These are phyloP conservation scores for Anguilla rostrata DNA, from an alignment of 2,113 vertebrate species.

Conservation along the genomic window DNA sequence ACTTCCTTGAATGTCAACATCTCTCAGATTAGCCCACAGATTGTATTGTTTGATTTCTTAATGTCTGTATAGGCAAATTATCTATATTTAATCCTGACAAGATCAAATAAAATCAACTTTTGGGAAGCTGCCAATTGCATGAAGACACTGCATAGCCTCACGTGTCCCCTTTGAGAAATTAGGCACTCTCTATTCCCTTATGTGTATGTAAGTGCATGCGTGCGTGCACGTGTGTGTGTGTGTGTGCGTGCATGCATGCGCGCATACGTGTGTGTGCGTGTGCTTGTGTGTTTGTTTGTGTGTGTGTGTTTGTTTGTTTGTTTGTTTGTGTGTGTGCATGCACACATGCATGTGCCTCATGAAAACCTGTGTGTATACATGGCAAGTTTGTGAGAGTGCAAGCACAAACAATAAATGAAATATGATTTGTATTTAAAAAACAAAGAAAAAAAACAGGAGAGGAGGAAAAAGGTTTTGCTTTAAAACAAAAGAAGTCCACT, in stretches of 20 bases:
- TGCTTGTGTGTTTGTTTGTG: no score
- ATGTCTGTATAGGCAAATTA: constrained; percentile 76
- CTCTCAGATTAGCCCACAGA: constrained; percentile 73
- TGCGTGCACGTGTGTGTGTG: background rate
- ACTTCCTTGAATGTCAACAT: constrained; percentile 76
- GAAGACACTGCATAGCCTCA: constrained; percentile 78
- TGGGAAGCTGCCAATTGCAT: constrained; percentile 81
- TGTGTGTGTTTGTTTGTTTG: no score
- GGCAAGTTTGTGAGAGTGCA: constrained; percentile 5
- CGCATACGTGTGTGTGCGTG: no score
- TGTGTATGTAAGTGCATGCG: background rate
- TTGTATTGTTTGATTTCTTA: constrained; percentile 76
- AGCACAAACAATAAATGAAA: constrained; percentile 40
- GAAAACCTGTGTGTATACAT: background rate
- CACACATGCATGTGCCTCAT: background rate
- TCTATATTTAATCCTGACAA: constrained; percentile 83
- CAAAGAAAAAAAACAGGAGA: background rate
- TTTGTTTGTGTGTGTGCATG: background rate
- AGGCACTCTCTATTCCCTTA: background rate
- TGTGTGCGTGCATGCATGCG: no score
- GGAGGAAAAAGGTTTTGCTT: background rate
- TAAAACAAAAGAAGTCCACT: constrained; percentile 20
- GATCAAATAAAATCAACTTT: constrained; percentile 88
- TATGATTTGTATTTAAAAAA: background rate
- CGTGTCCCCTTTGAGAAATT: constrained; percentile 2